Evolutionary conservation across 1,140 invertebrate species (phyloP).

Genomic region (Papilio glaucus): DNA sequence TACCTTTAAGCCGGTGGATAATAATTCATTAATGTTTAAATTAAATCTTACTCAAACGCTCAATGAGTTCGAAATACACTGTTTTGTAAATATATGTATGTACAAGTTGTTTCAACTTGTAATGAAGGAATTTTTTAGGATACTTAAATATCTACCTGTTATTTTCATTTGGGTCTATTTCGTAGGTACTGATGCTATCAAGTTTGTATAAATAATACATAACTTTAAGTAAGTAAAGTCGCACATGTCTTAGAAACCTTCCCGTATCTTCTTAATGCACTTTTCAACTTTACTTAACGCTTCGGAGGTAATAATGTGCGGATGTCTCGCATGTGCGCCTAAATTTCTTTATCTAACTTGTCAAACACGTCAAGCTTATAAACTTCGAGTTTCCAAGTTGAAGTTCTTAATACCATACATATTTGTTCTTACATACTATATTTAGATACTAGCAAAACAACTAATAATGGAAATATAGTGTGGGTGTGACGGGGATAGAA

Average conservation of each 20-base stretch:
- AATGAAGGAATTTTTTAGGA: too few relatives aligned
- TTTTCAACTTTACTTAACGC: conserved; percentile 3
- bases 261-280: not conserved
- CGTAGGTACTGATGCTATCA: too few relatives aligned
- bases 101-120: too few relatives aligned
- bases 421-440: not conserved
- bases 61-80: too few relatives aligned
- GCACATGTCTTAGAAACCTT: not conserved
- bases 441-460: not conserved
- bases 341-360: conserved; percentile 13
- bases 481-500: too few relatives aligned
- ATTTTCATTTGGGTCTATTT: too few relatives aligned
- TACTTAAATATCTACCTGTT: too few relatives aligned
- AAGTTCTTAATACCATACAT: not conserved
- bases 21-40: not conserved
- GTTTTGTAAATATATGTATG: too few relatives aligned
- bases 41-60: too few relatives aligned
- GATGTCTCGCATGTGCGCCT: not conserved
- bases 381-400: not conserved
- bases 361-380: not conserved
- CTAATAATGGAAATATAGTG: too few relatives aligned
- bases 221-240: not conserved
- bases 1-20: not conserved
- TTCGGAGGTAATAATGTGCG: not conserved
- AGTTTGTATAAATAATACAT: not conserved